phyloP scores from a whole-genome alignment of 2,888 invertebrate genomes.

The Anarsia innoxiella region DNA sequence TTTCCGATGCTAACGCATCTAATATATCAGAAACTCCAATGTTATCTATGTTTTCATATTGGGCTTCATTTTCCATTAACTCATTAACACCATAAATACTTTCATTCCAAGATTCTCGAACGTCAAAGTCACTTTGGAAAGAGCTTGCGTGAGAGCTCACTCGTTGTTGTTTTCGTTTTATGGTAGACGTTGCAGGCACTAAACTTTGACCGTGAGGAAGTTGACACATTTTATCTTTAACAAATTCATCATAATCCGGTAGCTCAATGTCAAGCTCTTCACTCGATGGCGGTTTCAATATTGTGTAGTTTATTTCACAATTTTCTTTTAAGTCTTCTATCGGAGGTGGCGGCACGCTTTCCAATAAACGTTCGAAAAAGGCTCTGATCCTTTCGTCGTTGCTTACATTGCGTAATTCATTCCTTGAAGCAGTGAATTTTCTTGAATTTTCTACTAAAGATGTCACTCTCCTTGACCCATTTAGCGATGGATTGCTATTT shows the following conservation, averaged over 20 bases:
- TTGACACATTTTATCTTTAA: conserved; percentile 35
- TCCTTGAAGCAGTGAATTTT: conserved; percentile 11
- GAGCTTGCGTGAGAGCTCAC: conserved; percentile 40
- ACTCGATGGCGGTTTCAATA: conserved; percentile 20
- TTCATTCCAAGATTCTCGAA: conserved; percentile 51
- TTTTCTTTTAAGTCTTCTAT: conserved; percentile 28
- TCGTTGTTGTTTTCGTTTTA: conserved; percentile 39
- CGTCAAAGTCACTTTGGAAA: conserved; percentile 29
- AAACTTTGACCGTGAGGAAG: conserved; percentile 23
- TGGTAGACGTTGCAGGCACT: conserved; percentile 43
- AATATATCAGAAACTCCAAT: conserved; percentile 24
- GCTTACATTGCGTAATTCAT: conserved; percentile 13
- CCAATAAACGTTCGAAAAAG: conserved; percentile 46
- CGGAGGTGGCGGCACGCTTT: conserved; percentile 52
- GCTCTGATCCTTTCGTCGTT: conserved; percentile 42
- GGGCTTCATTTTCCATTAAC: conserved; percentile 19
- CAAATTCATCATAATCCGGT: conserved; percentile 52
- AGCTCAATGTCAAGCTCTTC: conserved; percentile 41
- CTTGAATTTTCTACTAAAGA: conserved; percentile 27
- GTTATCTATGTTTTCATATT: conserved; percentile 19
- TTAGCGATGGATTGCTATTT: conserved; percentile 29
- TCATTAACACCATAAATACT: conserved; percentile 57
- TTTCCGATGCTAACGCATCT: too few species aligned
- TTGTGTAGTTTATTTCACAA: conserved; percentile 20
- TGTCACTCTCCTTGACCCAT: conserved; percentile 29